A percentile compares a stretch with the other conserved stretches of the same genome.
Conservation (phyloP, 2,113 vertebrate genomes). For the Clarias magur region DNA sequence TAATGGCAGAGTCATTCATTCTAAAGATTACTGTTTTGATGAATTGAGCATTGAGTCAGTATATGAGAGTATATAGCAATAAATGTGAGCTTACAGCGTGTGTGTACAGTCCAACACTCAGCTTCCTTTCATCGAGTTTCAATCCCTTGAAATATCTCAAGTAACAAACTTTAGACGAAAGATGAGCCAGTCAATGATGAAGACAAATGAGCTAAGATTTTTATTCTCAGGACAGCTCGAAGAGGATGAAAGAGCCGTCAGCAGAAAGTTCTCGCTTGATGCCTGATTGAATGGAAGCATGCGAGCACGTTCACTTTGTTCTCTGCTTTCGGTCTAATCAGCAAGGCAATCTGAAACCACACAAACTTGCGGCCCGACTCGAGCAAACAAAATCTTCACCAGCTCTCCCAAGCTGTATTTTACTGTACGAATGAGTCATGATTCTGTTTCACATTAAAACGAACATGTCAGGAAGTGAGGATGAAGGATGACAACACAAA, state of each 20-base stretch:
- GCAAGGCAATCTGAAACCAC: conserved; percentile 54
- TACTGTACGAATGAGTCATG: conserved; percentile 21
- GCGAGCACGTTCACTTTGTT: conserved; percentile 31
- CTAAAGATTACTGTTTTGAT: neutral
- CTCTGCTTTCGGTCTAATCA: conserved; percentile 43
- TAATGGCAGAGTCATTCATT: neutral
- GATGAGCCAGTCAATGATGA: conserved; percentile 34
- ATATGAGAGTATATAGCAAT: neutral
- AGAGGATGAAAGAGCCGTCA: conserved; percentile 18
- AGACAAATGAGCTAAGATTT: conserved; percentile 33
- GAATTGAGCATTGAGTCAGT: neutral
- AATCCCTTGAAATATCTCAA: neutral
- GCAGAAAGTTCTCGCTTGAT: conserved; percentile 25
- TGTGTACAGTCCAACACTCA: conserved; percentile 19
- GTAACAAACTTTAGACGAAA: conserved; percentile 23
- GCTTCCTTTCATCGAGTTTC: conserved; percentile 1
- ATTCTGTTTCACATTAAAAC: conserved; percentile 38
- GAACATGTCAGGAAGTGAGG: conserved; percentile 28
- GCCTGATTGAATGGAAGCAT: conserved; percentile 28
- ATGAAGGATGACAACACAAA: conserved; percentile 23
- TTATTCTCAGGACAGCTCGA: conserved; percentile 1
- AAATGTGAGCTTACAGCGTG: neutral
- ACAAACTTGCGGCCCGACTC: conserved; percentile 58
- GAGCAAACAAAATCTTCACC: conserved; percentile 44
- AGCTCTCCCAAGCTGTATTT: conserved; percentile 19